Conservation (phyloP, 1,140 invertebrate genomes). For the Leucophenga varia region DNA sequence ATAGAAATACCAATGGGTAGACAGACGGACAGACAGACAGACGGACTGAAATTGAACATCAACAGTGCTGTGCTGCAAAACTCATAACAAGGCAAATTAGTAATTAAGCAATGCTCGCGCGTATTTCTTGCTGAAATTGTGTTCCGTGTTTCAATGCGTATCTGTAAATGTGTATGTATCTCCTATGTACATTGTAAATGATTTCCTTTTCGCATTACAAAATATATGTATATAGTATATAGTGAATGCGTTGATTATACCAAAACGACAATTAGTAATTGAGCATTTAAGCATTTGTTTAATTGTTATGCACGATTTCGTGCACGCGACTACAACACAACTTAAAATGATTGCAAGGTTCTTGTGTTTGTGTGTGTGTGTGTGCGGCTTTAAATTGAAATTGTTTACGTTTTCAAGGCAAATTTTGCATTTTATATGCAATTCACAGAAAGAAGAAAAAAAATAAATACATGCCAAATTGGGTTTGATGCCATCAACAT, state of each 20-base stretch:
- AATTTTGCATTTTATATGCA: background rate
- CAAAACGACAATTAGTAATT: constrained; percentile 43
- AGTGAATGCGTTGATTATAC: constrained; percentile 26
- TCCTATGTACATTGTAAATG: too few relatives aligned
- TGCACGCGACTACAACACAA: constrained; percentile 2
- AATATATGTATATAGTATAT: constrained; percentile 23
- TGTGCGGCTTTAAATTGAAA: too few relatives aligned
- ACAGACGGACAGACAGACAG: background rate
- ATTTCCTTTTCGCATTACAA: too few relatives aligned
- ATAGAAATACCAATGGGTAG: too few relatives aligned
- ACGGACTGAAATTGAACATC: too few relatives aligned
- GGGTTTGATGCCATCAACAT: constrained; percentile 3
- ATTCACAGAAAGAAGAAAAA: constrained; percentile 5
- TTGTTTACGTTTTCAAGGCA: too few relatives aligned
- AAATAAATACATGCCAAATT: constrained; percentile 12
- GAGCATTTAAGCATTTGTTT: constrained; percentile 22
- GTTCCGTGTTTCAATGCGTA: too few relatives aligned
- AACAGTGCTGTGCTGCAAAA: too few relatives aligned
- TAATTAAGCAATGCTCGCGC: constrained; percentile 45
- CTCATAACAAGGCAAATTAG: constrained; percentile 40
- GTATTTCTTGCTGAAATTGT: constrained; percentile 19
- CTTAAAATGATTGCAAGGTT: background rate
- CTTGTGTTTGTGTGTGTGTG: too few relatives aligned
- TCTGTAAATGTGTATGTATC: too few relatives aligned
- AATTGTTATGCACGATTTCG: constrained; percentile 10